Evolutionary conservation across 1,140 invertebrate genomes (phyloP).

Genomic region (Trissolcus basalis): DNA sequence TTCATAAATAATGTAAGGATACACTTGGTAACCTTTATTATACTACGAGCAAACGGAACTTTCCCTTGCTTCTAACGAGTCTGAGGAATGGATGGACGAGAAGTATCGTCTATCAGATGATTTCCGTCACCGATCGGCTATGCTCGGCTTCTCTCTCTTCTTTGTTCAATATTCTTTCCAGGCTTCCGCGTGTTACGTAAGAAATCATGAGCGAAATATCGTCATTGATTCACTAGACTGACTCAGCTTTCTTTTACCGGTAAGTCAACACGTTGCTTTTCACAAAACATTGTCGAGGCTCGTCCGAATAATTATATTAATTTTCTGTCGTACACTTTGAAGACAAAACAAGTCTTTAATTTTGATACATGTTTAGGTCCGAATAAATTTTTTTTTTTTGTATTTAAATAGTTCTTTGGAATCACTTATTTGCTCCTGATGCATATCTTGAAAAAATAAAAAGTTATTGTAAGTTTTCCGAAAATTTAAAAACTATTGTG

Average conservation of each 20-base stretch:
- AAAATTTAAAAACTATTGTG: too few relatives aligned
- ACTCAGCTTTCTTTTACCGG: slow-evolving; percentile 37
- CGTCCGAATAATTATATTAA: too few relatives aligned
- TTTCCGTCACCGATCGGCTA: slow-evolving; percentile 48
- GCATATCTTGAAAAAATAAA: too few relatives aligned
- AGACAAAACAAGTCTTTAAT: too few relatives aligned
- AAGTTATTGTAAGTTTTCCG: too few relatives aligned
- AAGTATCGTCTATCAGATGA: slow-evolving; percentile 53
- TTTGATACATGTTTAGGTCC: too few relatives aligned
- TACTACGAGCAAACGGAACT: slow-evolving; percentile 29
- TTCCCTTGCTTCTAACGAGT: slow-evolving; percentile 32
- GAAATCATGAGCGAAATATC: slow-evolving; percentile 48
- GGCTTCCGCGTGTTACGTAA: slow-evolving; percentile 55
- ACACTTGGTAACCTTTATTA: slow-evolving; percentile 39
- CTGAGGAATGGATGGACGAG: slow-evolving; percentile 16
- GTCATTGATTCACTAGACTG: slow-evolving; percentile 45
- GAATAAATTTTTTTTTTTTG: too few relatives aligned
- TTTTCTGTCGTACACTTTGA: too few relatives aligned
- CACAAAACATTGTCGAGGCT: too few relatives aligned
- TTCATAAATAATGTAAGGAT: slow-evolving; percentile 44
- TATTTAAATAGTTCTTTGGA: too few relatives aligned
- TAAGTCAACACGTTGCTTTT: too few relatives aligned
- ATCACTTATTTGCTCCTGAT: too few relatives aligned
- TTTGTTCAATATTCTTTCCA: slow-evolving; percentile 19
- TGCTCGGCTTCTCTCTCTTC: slow-evolving; percentile 28